A percentile compares a stretch with the other conserved stretches of the same genome.
Conservation (phyloP, 2,113 vertebrate species). For the Sebastes fasciatus region DNA sequence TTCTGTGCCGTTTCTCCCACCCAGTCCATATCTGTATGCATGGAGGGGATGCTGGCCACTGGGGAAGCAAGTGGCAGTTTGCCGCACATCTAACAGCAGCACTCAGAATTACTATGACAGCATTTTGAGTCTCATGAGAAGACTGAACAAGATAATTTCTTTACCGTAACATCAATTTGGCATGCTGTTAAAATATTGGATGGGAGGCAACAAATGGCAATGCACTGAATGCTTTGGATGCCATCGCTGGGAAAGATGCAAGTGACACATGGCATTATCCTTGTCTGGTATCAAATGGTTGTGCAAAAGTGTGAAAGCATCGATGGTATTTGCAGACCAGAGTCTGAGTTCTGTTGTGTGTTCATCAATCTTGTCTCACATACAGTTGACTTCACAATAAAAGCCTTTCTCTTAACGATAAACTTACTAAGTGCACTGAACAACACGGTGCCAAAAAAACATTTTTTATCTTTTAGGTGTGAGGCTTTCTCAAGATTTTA, state of each 20-base stretch:
- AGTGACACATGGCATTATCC: constrained; percentile 44
- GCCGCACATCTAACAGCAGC: constrained; percentile 53
- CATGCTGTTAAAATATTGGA: constrained; percentile 31
- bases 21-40: constrained; percentile 62
- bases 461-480: constrained; percentile 25
- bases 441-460: neutral
- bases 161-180: constrained; percentile 64
- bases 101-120: constrained; percentile 61
- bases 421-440: neutral
- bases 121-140: constrained; percentile 53
- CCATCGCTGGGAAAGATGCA: constrained; percentile 20
- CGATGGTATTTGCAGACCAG: constrained; percentile 6
- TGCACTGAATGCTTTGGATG: constrained; percentile 20
- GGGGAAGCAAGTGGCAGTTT: constrained; percentile 59
- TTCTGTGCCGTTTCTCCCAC: neutral
- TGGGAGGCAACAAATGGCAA: constrained; percentile 25
- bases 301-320: constrained; percentile 26
- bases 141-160: constrained; percentile 62
- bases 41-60: constrained; percentile 29
- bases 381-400: constrained; percentile 30
- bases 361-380: constrained; percentile 39
- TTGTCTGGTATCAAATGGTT: constrained; percentile 46
- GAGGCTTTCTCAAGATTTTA: constrained; percentile 22
- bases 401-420: neutral
- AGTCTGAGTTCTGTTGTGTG: constrained; percentile 10